Evolutionary conservation across 2,113 vertebrate species (phyloP).

Genomic region (human): GRCh38 chr3:130665001-130665500

Average conservation of each 20-base stretch:
- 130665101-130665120: neutral
- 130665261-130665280: neutral
- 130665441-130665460: neutral
- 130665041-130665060: constrained; percentile 58
- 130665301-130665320: neutral
- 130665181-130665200: neutral
- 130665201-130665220: neutral
- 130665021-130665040: constrained; percentile 63
- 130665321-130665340: neutral
- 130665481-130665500: neutral
- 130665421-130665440: neutral
- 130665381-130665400: neutral
- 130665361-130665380: neutral
- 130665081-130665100: constrained; percentile 37
- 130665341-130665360: neutral
- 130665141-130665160: neutral
- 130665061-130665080: neutral
- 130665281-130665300: neutral
- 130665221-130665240: neutral
- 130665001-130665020: constrained; percentile 79
- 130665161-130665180: neutral
- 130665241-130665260: neutral
- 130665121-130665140: neutral
- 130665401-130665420: neutral
- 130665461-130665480: neutral